phyloP scores from a whole-genome alignment of 2,113 vertebrate species.

The Ranitomeya imitator region DNA sequence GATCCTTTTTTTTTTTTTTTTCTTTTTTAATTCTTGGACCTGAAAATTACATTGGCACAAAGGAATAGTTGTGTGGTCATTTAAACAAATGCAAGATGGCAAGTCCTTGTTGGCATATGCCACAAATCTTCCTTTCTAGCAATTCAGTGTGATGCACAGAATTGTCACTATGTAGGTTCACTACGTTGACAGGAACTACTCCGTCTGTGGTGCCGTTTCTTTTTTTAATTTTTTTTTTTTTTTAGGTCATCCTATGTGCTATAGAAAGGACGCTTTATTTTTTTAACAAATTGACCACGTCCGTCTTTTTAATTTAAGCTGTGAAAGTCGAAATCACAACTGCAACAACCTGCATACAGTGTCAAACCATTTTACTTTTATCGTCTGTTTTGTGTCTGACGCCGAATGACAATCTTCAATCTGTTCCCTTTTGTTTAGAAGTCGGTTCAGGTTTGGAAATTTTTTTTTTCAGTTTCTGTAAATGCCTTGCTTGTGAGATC shows the following conservation, averaged over 20 bases:
- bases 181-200: background rate
- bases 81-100: constrained; percentile 20
- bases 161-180: background rate
- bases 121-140: constrained; percentile 53
- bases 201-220: background rate
- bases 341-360: constrained; percentile 77
- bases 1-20: constrained; percentile 60
- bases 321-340: constrained; percentile 77
- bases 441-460: constrained; percentile 80
- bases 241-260: background rate
- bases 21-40: constrained; percentile 69
- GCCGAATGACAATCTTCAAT: constrained; percentile 98
- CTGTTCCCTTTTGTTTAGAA: constrained; percentile 84
- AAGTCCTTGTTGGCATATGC: constrained; percentile 23
- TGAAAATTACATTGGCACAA: constrained; percentile 75
- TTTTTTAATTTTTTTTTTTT: background rate
- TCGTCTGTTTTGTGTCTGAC: constrained; percentile 87
- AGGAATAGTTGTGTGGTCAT: constrained; percentile 83
- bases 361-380: constrained; percentile 70
- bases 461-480: constrained; percentile 86
- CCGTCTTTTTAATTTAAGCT: constrained; percentile 80
- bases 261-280: constrained; percentile 57
- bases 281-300: constrained; percentile 71
- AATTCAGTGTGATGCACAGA: constrained; percentile 11
- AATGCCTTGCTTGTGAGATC: constrained; percentile 98